Base-by-base conservation (phyloP, 1,140 invertebrate genomes). In the Apis cerana region DNA sequence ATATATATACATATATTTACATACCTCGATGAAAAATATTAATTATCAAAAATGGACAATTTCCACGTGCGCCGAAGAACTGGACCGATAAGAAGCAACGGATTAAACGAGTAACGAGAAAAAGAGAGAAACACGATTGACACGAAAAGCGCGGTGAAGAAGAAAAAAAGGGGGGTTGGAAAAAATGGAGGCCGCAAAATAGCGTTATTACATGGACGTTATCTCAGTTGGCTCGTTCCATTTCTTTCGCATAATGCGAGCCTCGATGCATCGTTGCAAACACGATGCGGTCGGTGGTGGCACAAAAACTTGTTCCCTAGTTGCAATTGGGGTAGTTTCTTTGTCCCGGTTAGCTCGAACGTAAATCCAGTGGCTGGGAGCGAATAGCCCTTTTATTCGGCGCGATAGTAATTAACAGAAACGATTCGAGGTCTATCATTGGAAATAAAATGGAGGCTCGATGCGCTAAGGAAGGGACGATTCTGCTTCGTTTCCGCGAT, bases 231-330 rank as follows among this genome's bases (percentile, higher is more conserved):
- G 5, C 50, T 71, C 23, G 69, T 71, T 71, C 69, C 69, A 71
- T 54, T 61, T 74, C 71, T 74, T 48, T 21, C 23, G 58, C 56
- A 74, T 61, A 74, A 74, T 74, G 56, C 56, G 56, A 19, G 13
- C 5, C 13, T 13, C 71, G 13, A n/a, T 58, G 27, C 52, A 33
- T 27, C 56, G 62, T 64, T 64, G 27, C 23, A 27, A 43, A 15
- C 11, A 33, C 64, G 50, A 52, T 76, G 61, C 50, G 61, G 56
- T 61, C 48, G 12, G 27, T 23, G 5, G 21, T 48, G 43, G 33
- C 19, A 33, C 12, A 65, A 76, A 74, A 64, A 76, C 23, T 65
- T 65, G 23, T 61, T 62, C 61, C 61, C 17, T 65, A 65, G n/a
- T 48, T 65, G 61, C 48, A 54, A 65, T 54, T 65, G 59, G 61